phyloP scores from a whole-genome alignment of 2,888 invertebrate genomes.

The Phasia obesa region DNA sequence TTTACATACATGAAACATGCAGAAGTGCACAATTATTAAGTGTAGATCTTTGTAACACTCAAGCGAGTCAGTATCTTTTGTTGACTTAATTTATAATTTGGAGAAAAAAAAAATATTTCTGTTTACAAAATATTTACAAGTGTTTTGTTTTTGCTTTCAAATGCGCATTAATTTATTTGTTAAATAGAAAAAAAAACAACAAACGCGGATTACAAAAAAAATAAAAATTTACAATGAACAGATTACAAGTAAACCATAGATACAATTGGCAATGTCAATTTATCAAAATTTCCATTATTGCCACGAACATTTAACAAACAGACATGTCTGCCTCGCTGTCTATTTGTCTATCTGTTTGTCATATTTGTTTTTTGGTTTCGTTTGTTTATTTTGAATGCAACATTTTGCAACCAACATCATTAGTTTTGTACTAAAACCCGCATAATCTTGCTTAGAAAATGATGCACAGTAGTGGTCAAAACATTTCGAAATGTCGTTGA shows the following conservation, averaged over 20 bases:
- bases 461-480: constrained; percentile 15
- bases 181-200: constrained; percentile 9
- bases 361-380: neutral
- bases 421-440: constrained; percentile 13
- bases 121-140: constrained; percentile 39
- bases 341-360: neutral
- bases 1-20: constrained; percentile 2
- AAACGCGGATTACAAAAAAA: constrained; percentile 10
- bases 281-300: constrained; percentile 54
- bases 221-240: constrained; percentile 15
- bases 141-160: constrained; percentile 46
- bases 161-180: constrained; percentile 56
- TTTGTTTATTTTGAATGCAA: neutral
- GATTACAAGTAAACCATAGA: constrained; percentile 36
- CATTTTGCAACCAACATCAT: constrained; percentile 10
- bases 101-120: constrained; percentile 18
- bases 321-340: neutral
- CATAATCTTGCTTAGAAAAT: constrained; percentile 13
- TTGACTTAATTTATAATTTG: constrained; percentile 50
- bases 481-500: neutral
- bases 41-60: neutral
- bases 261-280: constrained; percentile 52
- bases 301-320: neutral
- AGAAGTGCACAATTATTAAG: constrained; percentile 17
- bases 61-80: neutral